These are phyloP conservation scores for Hirudinaria manillensis DNA, from an alignment of 2,888 invertebrate species.

Conservation along the genomic window DNA sequence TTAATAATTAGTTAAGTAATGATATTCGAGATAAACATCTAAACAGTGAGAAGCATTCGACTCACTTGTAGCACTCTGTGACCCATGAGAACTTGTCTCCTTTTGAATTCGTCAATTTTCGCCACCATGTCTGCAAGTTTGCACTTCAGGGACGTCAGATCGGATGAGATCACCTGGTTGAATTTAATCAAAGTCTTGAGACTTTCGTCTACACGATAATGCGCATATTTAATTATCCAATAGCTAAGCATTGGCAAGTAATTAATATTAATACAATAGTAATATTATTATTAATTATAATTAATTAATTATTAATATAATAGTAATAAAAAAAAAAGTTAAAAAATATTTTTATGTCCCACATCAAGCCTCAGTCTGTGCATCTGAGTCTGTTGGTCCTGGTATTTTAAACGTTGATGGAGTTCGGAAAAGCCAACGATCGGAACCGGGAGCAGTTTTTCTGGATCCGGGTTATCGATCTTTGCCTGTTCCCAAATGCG, in stretches of 20 bases:
- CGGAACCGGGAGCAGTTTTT: constrained; percentile 82
- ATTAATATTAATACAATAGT: neutral
- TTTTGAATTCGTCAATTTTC: constrained; percentile 73
- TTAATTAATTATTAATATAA: neutral
- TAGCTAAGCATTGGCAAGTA: neutral
- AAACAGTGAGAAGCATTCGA: neutral
- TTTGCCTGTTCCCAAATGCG: constrained; percentile 92
- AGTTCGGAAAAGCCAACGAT: constrained; percentile 77
- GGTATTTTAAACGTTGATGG: constrained; percentile 72
- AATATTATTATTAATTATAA: neutral
- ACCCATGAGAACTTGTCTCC: constrained; percentile 72
- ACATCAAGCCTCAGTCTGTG: constrained; percentile 70
- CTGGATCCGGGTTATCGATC: constrained; percentile 85
- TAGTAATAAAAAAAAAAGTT: neutral
- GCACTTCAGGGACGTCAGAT: constrained; percentile 71
- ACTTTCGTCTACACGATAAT: neutral
- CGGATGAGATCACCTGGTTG: constrained; percentile 63
- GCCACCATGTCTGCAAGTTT: constrained; percentile 75
- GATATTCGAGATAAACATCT: neutral
- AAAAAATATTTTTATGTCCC: neutral
- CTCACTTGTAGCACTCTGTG: constrained; percentile 77
- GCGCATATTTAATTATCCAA: neutral
- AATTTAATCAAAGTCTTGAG: neutral
- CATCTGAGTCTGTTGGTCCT: constrained; percentile 64
- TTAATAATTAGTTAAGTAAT: neutral